phyloP scores from a whole-genome alignment of 2,888 invertebrate species.

The Nebria brevicollis region DNA sequence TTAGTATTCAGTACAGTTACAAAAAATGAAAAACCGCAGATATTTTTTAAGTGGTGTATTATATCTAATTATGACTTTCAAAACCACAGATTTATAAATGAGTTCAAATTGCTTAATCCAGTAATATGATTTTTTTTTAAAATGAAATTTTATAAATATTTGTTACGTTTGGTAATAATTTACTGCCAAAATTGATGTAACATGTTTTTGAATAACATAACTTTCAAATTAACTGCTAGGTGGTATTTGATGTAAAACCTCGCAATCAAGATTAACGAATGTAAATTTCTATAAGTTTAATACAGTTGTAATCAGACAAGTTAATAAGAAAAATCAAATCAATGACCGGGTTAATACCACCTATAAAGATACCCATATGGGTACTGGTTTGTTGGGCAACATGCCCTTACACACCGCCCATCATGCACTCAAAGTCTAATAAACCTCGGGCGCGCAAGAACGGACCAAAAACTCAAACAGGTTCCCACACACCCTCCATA shows the following conservation, averaged over 20 bases:
- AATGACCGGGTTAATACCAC: conserved; percentile 1
- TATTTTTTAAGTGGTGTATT: not conserved
- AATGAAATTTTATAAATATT: not conserved
- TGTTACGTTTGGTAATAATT: not conserved
- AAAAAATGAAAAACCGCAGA: not conserved
- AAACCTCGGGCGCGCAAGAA: not conserved
- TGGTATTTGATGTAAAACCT: too few species aligned
- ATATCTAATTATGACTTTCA: not conserved
- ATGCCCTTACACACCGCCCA: not conserved
- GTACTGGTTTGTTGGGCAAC: conserved; percentile 1
- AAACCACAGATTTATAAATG: not conserved
- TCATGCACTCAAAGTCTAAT: not conserved
- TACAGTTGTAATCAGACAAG: not conserved
- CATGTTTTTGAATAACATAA: too few species aligned
- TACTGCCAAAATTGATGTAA: too few species aligned
- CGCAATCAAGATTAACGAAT: too few species aligned
- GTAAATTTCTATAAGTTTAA: too few species aligned
- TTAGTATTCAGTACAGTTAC: not conserved
- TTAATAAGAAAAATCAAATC: not conserved
- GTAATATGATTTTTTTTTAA: not conserved
- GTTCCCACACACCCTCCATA: conserved; percentile 18
- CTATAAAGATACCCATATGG: conserved; percentile 1
- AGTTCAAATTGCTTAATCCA: not conserved
- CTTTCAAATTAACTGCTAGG: too few species aligned
- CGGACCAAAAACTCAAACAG: conserved; percentile 8